Conservation (phyloP, 2,888 invertebrate genomes). For the Margaritifera margaritifera region DNA sequence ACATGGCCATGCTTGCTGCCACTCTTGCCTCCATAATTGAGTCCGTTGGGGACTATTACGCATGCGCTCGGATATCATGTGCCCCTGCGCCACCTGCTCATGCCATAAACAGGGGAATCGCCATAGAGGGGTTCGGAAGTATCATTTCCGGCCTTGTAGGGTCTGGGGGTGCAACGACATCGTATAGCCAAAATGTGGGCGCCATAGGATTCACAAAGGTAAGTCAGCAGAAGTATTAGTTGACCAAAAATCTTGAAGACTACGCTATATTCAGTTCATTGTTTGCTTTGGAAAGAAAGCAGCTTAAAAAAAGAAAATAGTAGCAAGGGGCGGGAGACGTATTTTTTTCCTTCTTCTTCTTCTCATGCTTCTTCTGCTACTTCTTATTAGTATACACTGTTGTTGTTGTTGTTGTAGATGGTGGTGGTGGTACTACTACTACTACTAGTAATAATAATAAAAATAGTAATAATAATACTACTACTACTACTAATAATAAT, state of each 20-base stretch:
- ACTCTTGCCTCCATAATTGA: constrained; percentile 68
- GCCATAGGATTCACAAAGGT: constrained; percentile 91
- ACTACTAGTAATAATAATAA: too few species aligned
- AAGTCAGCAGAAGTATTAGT: not conserved
- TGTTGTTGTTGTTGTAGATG: too few species aligned
- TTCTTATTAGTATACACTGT: too few species aligned
- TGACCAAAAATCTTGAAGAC: not conserved
- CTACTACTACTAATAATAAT: too few species aligned
- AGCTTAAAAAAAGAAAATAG: too few species aligned
- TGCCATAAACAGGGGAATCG: constrained; percentile 87
- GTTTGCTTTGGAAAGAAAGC: too few species aligned
- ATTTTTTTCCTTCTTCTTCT: too few species aligned
- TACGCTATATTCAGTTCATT: not conserved
- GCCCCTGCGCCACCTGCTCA: constrained; percentile 88
- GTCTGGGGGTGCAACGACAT: constrained; percentile 90
- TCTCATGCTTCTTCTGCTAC: too few species aligned
- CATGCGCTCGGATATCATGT: constrained; percentile 82
- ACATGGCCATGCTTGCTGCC: constrained; percentile 66
- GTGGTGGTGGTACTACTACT: too few species aligned
- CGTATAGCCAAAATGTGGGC: constrained; percentile 92
- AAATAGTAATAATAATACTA: too few species aligned
- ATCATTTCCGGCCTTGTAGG: constrained; percentile 89
- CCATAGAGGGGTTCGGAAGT: constrained; percentile 84
- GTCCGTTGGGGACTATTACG: constrained; percentile 88
- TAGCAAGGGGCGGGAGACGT: too few species aligned